Conservation (phyloP, 2,797 vertebrate genomes). For the Halcyon badia region DNA sequence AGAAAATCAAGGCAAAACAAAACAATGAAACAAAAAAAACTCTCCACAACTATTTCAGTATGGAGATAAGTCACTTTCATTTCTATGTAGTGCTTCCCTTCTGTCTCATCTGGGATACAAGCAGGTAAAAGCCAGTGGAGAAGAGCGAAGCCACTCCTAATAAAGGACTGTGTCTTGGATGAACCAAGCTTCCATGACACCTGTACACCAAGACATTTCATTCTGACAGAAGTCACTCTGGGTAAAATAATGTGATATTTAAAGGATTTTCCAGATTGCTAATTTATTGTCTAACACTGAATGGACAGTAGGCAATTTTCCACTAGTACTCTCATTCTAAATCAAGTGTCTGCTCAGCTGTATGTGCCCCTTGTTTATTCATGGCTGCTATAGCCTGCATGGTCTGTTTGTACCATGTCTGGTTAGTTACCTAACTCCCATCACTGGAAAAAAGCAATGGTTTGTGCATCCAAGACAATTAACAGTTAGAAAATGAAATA, state of each 20-base stretch:
- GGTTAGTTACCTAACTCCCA: not conserved
- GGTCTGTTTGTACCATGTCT: not conserved
- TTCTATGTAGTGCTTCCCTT: not conserved
- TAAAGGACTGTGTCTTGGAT: not conserved
- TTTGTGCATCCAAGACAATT: not conserved
- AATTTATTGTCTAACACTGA: not conserved
- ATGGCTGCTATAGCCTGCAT: not conserved
- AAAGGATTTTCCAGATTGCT: not conserved
- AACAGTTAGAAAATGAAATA: not conserved
- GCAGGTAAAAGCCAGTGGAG: not conserved
- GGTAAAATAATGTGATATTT: not conserved
- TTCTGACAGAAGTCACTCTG: not conserved
- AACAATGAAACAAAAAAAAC: not conserved
- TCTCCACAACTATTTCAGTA: not conserved
- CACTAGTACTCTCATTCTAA: not conserved
- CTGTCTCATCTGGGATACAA: not conserved
- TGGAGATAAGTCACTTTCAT: not conserved
- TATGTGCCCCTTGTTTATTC: not conserved
- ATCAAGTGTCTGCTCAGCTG: not conserved
- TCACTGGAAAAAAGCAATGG: not conserved
- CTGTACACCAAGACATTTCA: not conserved
- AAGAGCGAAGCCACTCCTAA: not conserved
- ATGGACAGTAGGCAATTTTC: not conserved
- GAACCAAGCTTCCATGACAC: not conserved
- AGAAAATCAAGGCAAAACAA: too few relatives aligned